Base-by-base conservation (phyloP, 2,113 vertebrate species). In the Rynchops niger region DNA sequence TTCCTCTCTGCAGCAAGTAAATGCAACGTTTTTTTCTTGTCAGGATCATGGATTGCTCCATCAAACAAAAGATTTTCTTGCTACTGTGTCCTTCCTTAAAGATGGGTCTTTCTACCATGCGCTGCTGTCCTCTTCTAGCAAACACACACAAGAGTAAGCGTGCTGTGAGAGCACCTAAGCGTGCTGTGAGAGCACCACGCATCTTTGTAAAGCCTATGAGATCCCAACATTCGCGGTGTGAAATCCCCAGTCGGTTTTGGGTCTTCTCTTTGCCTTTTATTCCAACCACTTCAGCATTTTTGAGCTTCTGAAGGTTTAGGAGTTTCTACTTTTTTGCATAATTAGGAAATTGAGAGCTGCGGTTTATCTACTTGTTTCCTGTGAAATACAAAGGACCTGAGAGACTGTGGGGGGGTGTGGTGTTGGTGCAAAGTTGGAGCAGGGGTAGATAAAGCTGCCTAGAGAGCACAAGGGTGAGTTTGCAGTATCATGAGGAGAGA, bases 331-430 rank as follows among this genome's bases (percentile, higher is more conserved):
- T 85, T 80, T 91, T 85, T 94, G 49, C 78, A 77, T 83, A 88
- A 88, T 66, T 95, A 88, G 79, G 79, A 93, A 93, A 93, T 81
- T 16, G 88, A 93, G 90, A 92, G 67, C 53, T 86, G 82, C 73
- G 82, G 80, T 93, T 96, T 80, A 88, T 93, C 92, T 67, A 21
- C 45, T 73, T 65, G 63, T 88, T 89, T 94, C 91, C 90, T 90
- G 82, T 78, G 76, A 86, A 95, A 94, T 79, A 86, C 53, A 70
- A 87, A 91, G 73, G 47, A 25, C 67, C 45, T 9, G 26, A 89
- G 61, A 91, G 89, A 43, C 0, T 45, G 63, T 25, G 32, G 42
- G 29, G 27, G 36, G 18, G 56, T n/a, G 29, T 6, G n/a, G 20
- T 25, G 50, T 25, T 76, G 2, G 36, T 23, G 32, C 25, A 42